These are phyloP conservation scores for Polymixis flavicincta DNA, from an alignment of 2,888 invertebrate genomes.

Conservation along the genomic window DNA sequence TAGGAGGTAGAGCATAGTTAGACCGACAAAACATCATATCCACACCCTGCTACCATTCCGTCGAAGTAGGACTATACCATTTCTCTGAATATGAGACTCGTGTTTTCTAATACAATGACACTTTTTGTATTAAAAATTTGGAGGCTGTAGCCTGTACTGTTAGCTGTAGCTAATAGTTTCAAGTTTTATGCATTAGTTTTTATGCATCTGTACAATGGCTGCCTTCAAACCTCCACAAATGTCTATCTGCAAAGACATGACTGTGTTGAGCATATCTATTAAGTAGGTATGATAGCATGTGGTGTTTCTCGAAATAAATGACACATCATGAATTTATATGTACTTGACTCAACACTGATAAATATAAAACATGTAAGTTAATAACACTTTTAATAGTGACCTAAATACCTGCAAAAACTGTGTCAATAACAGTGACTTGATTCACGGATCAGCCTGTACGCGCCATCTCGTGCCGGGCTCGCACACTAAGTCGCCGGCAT, in stretches of 20 bases:
- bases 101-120: background rate
- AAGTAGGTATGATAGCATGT: conserved; percentile 14
- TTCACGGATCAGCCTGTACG: conserved; percentile 5
- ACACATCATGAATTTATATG: conserved; percentile 9
- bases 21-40: too few species aligned
- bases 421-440: background rate
- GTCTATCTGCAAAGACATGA: background rate
- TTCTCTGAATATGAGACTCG: background rate
- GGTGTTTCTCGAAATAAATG: conserved; percentile 21
- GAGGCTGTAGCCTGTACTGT: too few species aligned
- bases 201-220: background rate
- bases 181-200: background rate
- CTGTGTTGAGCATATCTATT: conserved; percentile 17
- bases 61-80: background rate
- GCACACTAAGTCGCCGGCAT: conserved; percentile 4
- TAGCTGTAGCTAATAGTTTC: background rate
- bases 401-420: conserved; percentile 18
- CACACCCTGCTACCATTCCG: too few species aligned
- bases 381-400: background rate
- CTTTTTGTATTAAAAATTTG: too few species aligned
- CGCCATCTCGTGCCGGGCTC: conserved; percentile 37
- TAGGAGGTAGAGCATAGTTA: too few species aligned
- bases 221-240: background rate
- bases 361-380: background rate
- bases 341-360: conserved; percentile 12